Percentiles rank a stretch among this genome's conserved stretches.
phyloP scores from a whole-genome alignment of 2,888 invertebrate genomes.

The Cephus spinipes region DNA sequence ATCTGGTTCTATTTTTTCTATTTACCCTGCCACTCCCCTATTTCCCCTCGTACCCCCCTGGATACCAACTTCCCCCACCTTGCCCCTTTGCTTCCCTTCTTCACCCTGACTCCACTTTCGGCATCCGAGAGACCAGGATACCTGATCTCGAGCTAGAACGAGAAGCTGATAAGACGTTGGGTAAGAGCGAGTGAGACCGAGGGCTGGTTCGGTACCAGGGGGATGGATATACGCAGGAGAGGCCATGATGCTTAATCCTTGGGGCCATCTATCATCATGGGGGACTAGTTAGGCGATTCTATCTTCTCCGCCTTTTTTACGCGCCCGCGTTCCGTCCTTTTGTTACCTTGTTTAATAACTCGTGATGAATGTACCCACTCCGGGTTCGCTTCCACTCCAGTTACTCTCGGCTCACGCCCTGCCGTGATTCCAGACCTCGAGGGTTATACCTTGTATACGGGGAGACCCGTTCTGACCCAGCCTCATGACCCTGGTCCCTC shows the following conservation, averaged over 20 bases:
- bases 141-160: not conserved
- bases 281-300: conserved; percentile 63
- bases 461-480: no score
- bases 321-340: conserved; percentile 55
- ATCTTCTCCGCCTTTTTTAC: conserved; percentile 60
- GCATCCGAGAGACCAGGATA: conserved; percentile 8
- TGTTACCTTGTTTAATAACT: conserved; percentile 65
- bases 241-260: conserved; percentile 58
- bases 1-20: not conserved
- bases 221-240: conserved; percentile 19
- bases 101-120: not conserved
- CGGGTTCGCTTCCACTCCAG: conserved; percentile 37
- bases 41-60: not conserved
- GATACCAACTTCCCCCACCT: not conserved
- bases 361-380: conserved; percentile 59
- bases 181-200: not conserved
- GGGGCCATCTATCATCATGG: conserved; percentile 61
- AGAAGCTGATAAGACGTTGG: not conserved
- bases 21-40: not conserved
- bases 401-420: conserved; percentile 25
- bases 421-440: conserved; percentile 16
- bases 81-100: not conserved
- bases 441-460: not conserved
- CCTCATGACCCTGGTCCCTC: conserved; percentile 9
- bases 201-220: not conserved